Evolutionary conservation across 2,797 vertebrate genomes (phyloP).

Genomic region (Acipenser transmontanus): DNA sequence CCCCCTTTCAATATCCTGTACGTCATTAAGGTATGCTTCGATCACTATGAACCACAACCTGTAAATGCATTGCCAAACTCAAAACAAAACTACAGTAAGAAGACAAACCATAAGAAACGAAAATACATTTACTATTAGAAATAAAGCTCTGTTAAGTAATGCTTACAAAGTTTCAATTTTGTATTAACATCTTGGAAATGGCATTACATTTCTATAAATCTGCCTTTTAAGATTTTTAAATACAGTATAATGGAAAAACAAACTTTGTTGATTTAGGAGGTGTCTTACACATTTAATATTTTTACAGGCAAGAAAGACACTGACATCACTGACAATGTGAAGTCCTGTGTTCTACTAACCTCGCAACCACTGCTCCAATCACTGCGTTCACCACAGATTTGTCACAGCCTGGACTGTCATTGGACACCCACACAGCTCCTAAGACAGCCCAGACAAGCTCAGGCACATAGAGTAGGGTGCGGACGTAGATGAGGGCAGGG

Average conservation of each 20-base stretch:
- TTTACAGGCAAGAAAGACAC: neutral
- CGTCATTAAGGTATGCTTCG: too few relatives aligned
- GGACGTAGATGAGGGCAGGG: conserved; percentile 78
- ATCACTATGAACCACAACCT: too few relatives aligned
- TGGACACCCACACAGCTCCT: conserved; percentile 81
- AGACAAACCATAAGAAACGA: too few relatives aligned
- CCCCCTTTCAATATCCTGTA: too few relatives aligned
- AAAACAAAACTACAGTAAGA: too few relatives aligned
- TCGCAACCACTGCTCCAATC: conserved; percentile 75
- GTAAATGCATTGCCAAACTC: too few relatives aligned
- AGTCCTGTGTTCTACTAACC: conserved; percentile 49
- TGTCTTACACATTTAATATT: neutral
- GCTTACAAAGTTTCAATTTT: too few relatives aligned
- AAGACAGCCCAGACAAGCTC: conserved; percentile 86
- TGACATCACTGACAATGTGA: neutral
- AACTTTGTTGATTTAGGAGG: neutral
- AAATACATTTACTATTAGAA: too few relatives aligned
- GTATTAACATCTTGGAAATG: neutral
- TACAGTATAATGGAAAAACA: neutral
- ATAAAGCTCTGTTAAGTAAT: too few relatives aligned
- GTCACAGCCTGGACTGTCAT: conserved; percentile 66
- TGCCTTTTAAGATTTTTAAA: neutral
- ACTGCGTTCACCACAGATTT: conserved; percentile 67
- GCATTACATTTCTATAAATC: neutral
- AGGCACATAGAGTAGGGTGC: conserved; percentile 79